These are phyloP conservation scores for Xerus rutilus DNA, from an alignment of 2,797 vertebrate species.

Conservation along the genomic window DNA sequence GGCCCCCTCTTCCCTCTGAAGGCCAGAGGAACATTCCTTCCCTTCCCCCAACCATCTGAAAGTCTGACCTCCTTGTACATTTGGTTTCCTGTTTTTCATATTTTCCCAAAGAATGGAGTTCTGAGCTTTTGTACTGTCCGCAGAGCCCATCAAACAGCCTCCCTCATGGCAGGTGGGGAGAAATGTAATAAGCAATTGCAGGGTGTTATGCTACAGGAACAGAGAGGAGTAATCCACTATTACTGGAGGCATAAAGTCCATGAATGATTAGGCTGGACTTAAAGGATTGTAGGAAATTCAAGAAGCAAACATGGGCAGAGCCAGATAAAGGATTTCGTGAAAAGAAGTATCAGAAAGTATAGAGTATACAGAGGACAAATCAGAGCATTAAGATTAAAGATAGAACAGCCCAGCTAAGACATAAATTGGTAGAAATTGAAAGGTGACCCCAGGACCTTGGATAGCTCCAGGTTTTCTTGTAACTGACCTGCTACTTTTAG, in stretches of 20 bases:
- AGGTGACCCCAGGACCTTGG: not conserved
- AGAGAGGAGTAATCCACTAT: not conserved
- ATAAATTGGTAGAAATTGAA: not conserved
- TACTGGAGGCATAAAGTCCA: not conserved
- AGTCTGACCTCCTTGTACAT: not conserved
- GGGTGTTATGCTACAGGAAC: not conserved
- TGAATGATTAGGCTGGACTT: not conserved
- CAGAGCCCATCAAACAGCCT: conserved; percentile 82
- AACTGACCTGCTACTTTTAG: not conserved
- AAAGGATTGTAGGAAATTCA: not conserved
- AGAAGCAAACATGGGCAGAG: not conserved
- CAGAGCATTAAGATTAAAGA: not conserved
- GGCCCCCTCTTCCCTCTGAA: conserved; percentile 93
- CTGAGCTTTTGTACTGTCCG: conserved; percentile 64
- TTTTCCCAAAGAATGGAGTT: not conserved
- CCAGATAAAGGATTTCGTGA: not conserved
- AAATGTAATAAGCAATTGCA: not conserved
- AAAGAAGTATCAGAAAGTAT: not conserved
- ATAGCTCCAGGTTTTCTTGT: not conserved
- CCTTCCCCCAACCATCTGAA: conserved; percentile 90
- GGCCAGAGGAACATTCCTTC: conserved; percentile 91
- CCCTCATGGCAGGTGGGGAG: not conserved
- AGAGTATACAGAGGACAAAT: not conserved
- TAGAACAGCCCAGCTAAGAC: too few species aligned
- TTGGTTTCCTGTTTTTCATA: not conserved